Base-by-base conservation (phyloP, 2,113 vertebrate genomes). In the Ctenodactylus gundi region DNA sequence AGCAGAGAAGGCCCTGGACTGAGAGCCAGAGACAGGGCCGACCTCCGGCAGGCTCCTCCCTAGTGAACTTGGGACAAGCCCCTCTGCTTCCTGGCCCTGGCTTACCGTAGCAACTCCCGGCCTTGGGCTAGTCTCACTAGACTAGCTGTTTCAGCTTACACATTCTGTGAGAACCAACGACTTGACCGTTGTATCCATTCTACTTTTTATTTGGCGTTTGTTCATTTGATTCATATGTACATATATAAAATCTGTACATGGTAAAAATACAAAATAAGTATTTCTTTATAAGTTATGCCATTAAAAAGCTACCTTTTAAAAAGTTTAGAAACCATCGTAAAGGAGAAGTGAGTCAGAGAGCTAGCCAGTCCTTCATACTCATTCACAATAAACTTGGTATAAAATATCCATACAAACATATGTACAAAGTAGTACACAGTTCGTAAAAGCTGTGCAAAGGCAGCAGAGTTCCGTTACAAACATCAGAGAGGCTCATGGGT, bases 231-330 rank as follows among this genome's bases (percentile, higher is more conserved):
- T 97, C 92, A 97, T 98, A 98, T 98, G 97, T 97, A 98, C 98
- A 98, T 98, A 98, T 98, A 97, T 98, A 98, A 98, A 98, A 95
- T 97, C 97, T 99, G 98, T 98, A 98, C 98, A 98, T 17, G 27
- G 95, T 96, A 98, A 98, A 98, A 98, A 98, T 97, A 98, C 98
- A 98, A 98, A 98, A 98, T 97, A 98, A 97, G 55, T 27, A 94
- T 97, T 98, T 98, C 93, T 98, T 98, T 97, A 99, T 99, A 99
- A 99, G 97, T 99, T 99, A 98, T 97, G 95, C 92, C 92, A 89
- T 98, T 97, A 97, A 98, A 98, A 97, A 97, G 90, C 98, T 98
- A 97, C 89, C 82, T 21, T 92, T 94, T 75, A 96, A 68, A 96
- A 93, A 94, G 68, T 97, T 98, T 91, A 97, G 95, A 97, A 49